A percentile compares a stretch with the other conserved stretches of the same genome.
These are phyloP conservation scores for Xanthorhoe spadicearia DNA, from an alignment of 2,888 invertebrate species.

Conservation along the genomic window DNA sequence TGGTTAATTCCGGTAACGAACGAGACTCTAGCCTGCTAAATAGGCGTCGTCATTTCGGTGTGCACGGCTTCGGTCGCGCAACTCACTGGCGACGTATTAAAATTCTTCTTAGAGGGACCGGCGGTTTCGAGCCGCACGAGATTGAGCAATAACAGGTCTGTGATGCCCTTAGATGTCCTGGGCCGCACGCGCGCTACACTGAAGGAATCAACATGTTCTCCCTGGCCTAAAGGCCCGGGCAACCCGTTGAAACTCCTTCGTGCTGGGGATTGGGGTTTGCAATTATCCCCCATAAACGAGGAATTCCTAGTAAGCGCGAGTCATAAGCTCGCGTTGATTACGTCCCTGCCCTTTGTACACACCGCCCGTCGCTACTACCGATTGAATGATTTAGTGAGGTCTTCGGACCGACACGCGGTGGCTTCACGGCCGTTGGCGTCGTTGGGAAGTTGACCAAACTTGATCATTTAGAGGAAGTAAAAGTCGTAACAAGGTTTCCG, in stretches of 20 bases:
- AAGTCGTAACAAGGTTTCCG: constrained; percentile 85
- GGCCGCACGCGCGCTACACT: constrained; percentile 82
- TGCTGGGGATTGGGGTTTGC: constrained; percentile 59
- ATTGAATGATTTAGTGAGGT: constrained; percentile 80
- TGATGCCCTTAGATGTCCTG: neutral
- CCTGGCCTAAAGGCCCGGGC: constrained; percentile 73
- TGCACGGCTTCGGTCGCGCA: constrained; percentile 48
- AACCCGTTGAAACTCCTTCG: constrained; percentile 88
- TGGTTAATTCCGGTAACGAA: constrained; percentile 86
- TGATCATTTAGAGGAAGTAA: constrained; percentile 61
- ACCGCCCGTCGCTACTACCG: constrained; percentile 90
- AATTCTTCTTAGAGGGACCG: constrained; percentile 23
- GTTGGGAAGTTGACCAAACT: constrained; percentile 86
- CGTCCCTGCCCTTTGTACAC: constrained; percentile 85
- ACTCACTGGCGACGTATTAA: constrained; percentile 48
- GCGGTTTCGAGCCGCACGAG: constrained; percentile 77
- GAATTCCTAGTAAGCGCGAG: constrained; percentile 86
- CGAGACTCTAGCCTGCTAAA: constrained; percentile 72
- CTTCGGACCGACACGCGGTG: constrained; percentile 74
- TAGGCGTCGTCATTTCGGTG: constrained; percentile 36
- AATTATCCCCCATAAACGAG: constrained; percentile 61
- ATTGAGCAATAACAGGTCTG: constrained; percentile 54
- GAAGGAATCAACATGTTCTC: constrained; percentile 84
- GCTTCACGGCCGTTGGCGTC: constrained; percentile 70
- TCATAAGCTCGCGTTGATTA: constrained; percentile 84